These are phyloP conservation scores for Scomber japonicus DNA, from an alignment of 2,113 vertebrate genomes.

Conservation along the genomic window DNA sequence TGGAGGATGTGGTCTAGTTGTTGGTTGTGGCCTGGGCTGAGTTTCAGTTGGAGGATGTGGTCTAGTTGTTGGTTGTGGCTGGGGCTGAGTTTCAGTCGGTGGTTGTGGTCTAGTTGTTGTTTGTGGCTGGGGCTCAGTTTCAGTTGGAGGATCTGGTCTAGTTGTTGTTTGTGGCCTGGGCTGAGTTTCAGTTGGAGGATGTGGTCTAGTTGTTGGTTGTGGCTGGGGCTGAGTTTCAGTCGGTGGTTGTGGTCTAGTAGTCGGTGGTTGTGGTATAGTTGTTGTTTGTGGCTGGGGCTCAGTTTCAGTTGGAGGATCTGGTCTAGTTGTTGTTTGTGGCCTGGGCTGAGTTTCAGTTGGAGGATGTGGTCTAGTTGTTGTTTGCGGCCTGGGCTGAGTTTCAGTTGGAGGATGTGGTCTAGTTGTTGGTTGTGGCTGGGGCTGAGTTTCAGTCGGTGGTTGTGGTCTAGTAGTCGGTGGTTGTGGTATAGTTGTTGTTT, in stretches of 20 bases:
- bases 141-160: neutral
- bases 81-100: neutral
- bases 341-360: no score
- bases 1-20: neutral
- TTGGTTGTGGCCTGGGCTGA: neutral
- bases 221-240: neutral
- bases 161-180: neutral
- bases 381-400: neutral
- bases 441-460: no score
- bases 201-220: neutral
- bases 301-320: constrained; percentile 1
- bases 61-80: neutral
- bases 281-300: neutral
- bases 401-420: constrained; percentile 9
- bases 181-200: neutral
- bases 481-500: neutral
- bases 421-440: no score
- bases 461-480: neutral
- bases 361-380: neutral
- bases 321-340: neutral
- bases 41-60: neutral
- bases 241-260: neutral
- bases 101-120: neutral
- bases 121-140: neutral
- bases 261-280: neutral